Base-by-base conservation (phyloP, 1,140 invertebrate genomes). In the Atta texana region DNA sequence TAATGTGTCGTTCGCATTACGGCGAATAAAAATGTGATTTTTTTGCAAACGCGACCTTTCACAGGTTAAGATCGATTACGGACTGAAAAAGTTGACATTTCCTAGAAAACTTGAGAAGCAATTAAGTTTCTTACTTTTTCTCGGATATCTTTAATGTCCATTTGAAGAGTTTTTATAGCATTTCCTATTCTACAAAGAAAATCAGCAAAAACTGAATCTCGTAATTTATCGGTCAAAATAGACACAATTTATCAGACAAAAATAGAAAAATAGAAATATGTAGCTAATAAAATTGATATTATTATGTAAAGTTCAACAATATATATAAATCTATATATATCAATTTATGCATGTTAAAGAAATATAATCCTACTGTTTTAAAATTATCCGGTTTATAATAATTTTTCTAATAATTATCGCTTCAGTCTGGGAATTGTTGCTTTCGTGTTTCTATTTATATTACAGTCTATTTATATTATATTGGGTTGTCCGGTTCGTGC, bases 31-130 rank as follows among this genome's bases (percentile, higher is more conserved):
- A 59, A 34, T 49, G 53, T 28, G 34, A 82, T 49, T 82, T 74
- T 74, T 82, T 74, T 39, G 68, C 31, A 49, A 44, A 82, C 34
- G 39, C 18, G 18, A 61, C 8, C 80, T 59, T 74, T 61, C 39
- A 63, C 80, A 34, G 80, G 6, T 61, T 61, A 75, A 61, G 80
- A 84, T 84, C 80, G 69, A 84, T 84, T 84, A 84, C 39, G 8
- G 4, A 84, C 44, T 57, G 24, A 84, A 84, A 21, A 84, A 84
- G 39, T 51, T 24, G 69, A 84, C 80, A 44, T 61, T 39, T 6
- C 18, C 80, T 24, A 44, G n/a, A 12, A 75, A 84, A 28, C 69
- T 84, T 21, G 69, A 84, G 55, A 61, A 49, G 80, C 80, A 84
- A 84, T 84, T 24, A 51, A 31, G 44, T 49, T 74, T 84, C 39